phyloP scores from a whole-genome alignment of 2,113 vertebrate genomes.

The Scomber japonicus region DNA sequence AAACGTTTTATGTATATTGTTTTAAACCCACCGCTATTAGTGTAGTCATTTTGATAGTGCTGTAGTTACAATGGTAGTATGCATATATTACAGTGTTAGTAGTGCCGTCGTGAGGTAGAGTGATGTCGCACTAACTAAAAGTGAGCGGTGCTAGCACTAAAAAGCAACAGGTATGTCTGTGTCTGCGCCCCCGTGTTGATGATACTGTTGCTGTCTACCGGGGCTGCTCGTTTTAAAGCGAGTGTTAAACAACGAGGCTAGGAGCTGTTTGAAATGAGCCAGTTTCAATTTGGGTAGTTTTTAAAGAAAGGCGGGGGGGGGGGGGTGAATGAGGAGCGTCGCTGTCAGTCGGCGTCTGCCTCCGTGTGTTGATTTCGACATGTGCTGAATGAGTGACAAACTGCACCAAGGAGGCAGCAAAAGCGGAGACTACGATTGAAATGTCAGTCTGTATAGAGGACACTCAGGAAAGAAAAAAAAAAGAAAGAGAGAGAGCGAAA shows the following conservation, averaged over 20 bases:
- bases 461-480: neutral
- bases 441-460: neutral
- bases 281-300: too few relatives aligned
- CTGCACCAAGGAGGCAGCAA: neutral
- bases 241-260: neutral
- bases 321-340: neutral
- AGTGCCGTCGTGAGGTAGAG: neutral
- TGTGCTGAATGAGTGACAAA: neutral
- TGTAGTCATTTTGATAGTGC: neutral
- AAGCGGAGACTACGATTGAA: neutral
- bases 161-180: constrained; percentile 63
- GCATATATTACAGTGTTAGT: neutral
- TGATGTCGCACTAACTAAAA: constrained; percentile 37
- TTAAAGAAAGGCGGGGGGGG: accelerated
- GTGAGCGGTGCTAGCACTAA: neutral
- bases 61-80: neutral
- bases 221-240: accelerated
- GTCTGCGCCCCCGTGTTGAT: neutral
- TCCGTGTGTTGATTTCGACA: neutral
- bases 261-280: neutral
- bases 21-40: neutral
- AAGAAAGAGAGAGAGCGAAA: neutral
- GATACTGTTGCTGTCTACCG: neutral
- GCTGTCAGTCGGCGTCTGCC: neutral
- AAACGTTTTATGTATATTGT: neutral